Percentiles rank a stretch among this genome's conserved stretches.
phyloP scores from a whole-genome alignment of 2,113 vertebrate species.

The Capreolus pygargus region DNA sequence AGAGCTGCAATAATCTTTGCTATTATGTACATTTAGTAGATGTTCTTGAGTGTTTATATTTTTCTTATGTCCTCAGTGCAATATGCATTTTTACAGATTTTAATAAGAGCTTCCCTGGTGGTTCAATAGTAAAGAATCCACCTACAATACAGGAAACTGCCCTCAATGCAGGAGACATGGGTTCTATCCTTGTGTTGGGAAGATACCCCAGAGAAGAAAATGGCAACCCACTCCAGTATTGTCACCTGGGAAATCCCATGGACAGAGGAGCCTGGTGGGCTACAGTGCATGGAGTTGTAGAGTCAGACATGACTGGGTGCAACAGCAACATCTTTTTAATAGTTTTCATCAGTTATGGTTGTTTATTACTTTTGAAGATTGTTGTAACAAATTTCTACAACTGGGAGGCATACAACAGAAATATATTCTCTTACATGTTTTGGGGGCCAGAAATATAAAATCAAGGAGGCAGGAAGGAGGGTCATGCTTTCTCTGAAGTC shows the following conservation, averaged over 20 bases:
- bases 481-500: background rate
- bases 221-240: background rate
- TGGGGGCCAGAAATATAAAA: background rate
- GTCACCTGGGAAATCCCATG: background rate
- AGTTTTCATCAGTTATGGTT: background rate
- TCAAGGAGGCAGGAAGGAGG: background rate
- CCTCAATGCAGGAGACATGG: background rate
- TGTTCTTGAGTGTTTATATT: background rate
- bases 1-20: background rate
- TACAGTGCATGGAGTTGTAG: background rate
- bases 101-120: background rate
- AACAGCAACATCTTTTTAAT: background rate
- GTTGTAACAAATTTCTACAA: background rate
- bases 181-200: background rate
- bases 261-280: background rate
- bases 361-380: background rate
- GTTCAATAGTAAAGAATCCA: background rate
- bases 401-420: background rate
- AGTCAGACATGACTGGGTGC: background rate
- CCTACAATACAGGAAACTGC: background rate
- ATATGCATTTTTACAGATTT: background rate
- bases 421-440: background rate
- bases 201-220: rapidly evolving
- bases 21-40: background rate
- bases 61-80: background rate